Evolutionary conservation across 2,888 invertebrate genomes (phyloP).

Genomic region (Papilio elwesi): DNA sequence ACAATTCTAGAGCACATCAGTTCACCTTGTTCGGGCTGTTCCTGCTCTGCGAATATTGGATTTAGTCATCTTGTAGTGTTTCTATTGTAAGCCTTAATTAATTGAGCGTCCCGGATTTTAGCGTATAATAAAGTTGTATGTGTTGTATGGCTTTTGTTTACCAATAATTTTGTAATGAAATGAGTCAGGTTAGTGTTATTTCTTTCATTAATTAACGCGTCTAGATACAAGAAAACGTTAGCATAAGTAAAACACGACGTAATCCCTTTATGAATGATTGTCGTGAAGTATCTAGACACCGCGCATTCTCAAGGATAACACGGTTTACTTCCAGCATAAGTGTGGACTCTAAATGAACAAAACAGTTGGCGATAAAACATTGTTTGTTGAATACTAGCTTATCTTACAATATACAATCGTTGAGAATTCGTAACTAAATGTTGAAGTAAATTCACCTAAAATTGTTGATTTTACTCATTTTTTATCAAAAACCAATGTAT

Average conservation of each 20-base stretch:
- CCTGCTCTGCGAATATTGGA: too few relatives aligned
- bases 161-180: too few relatives aligned
- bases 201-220: neutral
- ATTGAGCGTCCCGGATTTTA: too few relatives aligned
- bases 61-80: too few relatives aligned
- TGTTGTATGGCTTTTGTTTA: too few relatives aligned
- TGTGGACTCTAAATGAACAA: neutral
- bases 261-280: neutral
- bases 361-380: neutral
- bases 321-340: neutral
- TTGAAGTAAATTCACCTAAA: neutral
- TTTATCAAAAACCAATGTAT: neutral
- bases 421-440: neutral
- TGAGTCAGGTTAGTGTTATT: too few relatives aligned
- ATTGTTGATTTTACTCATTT: neutral
- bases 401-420: neutral
- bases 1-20: too few relatives aligned
- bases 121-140: too few relatives aligned
- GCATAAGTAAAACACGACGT: neutral
- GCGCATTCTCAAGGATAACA: constrained; percentile 7
- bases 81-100: too few relatives aligned
- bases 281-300: neutral
- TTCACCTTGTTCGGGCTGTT: too few relatives aligned
- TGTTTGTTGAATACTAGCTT: neutral
- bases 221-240: neutral